These are phyloP conservation scores for Meriones unguiculatus DNA, from an alignment of 2,113 vertebrate genomes.

Conservation along the genomic window DNA sequence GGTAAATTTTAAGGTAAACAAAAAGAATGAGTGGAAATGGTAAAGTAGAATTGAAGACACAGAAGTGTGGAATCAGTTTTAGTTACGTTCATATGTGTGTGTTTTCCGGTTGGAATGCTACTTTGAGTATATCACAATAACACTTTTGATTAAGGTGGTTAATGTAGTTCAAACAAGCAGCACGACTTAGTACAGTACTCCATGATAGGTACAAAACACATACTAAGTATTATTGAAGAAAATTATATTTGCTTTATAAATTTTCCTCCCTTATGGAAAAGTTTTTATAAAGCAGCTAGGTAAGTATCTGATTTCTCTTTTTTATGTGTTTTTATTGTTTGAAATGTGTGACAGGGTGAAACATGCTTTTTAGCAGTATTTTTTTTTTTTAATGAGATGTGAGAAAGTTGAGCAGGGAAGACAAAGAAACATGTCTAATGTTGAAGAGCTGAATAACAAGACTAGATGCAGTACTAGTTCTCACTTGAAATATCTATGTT, in stretches of 20 bases:
- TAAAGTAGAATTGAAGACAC: not conserved
- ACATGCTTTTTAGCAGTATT: not conserved
- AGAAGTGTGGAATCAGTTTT: not conserved
- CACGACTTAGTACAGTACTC: not conserved
- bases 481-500: not conserved
- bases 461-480: not conserved
- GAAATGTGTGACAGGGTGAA: not conserved
- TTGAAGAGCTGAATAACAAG: not conserved
- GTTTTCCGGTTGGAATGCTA: not conserved
- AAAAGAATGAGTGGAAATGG: not conserved
- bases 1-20: slow-evolving; percentile 38
- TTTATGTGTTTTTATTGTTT: slow-evolving; percentile 39
- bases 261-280: not conserved
- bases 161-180: not conserved
- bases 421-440: slow-evolving; percentile 31
- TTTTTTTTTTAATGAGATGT: slow-evolving; percentile 9
- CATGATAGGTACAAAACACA: not conserved
- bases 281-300: not conserved
- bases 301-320: not conserved
- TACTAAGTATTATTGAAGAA: slow-evolving; percentile 28
- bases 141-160: slow-evolving; percentile 17
- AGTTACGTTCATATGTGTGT: not conserved
- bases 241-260: slow-evolving; percentile 26
- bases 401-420: not conserved
- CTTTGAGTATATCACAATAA: slow-evolving; percentile 9